Base-by-base conservation (phyloP, 1,140 invertebrate genomes). In the Fopius arisanus region DNA sequence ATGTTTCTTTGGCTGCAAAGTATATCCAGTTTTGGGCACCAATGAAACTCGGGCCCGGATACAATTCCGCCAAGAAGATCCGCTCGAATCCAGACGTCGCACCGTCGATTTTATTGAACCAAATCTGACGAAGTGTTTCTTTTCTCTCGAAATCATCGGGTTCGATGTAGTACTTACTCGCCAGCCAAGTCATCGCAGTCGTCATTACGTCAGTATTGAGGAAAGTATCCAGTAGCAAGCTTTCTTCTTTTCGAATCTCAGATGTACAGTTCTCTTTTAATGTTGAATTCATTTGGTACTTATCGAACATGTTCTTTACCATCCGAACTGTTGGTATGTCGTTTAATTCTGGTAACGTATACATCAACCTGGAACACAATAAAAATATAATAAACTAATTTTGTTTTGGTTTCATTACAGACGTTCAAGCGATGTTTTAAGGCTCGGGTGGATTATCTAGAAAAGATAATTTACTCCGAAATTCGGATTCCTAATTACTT, bases 21-120 rank as follows among this genome's bases (percentile, higher is more conserved):
- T 93, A 94, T 3, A 96, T 85, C 96, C 96, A 97, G 83, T 96
- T 96, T 82, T 97, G 95, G 63, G 96, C 88, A 14, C 96, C 96
- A 77, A 90, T 89, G 66, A 96, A 90, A 77, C 92, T 90, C 3
- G 72, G 19, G 0, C 33, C 90, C 88, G 77, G 91, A 90, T 84
- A 94, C 0, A 94, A 89, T 89, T 97, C 96, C 1, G 94, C 94
- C 0, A 96, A 87, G 81, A 96, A 96, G n/a, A 95, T 90, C 79
- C 96, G 94, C 85, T 97, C 96, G 81, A 97, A 96, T 1, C 93
- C 95, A 23, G 93, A 95, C 40, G 94, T 95, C 1, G 93, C 91
- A 0, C 95, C 90, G 1, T 94, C 91, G 78, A 96, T 96, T 75
- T 93, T 87, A 2, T 89, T 92, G 80, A 96, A 95, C 94, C 94